Base-by-base conservation (phyloP, 2,888 invertebrate genomes). In the Eulithis prunata region DNA sequence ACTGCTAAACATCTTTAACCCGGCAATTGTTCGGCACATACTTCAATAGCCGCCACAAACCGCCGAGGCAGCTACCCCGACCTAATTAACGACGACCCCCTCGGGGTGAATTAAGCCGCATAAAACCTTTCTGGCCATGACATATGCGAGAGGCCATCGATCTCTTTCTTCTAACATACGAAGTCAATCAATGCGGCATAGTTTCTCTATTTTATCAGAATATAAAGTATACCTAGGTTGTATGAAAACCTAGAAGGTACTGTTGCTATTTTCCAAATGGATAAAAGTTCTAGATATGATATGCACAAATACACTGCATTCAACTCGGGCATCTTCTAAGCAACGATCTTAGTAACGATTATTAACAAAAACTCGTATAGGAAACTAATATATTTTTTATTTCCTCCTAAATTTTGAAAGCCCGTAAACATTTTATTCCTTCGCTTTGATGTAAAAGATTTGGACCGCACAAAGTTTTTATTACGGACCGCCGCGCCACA, bases 91-190 rank as follows among this genome's bases (percentile, higher is more conserved):
- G 87, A 79, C 76, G 75, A 76, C 73, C 84, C 78, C 75, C 82
- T 78, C 66, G 80, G 81, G 86, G 81, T 81, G 84, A 84, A 90
- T 90, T 88, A 88, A 87, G 84, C 85, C 86, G 75, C 82, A 87
- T 89, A 88, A 89, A 91, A 91, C 89, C 89, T 89, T 87, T 86
- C 81, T 84, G 85, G 75, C 81, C 83, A 73, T 83, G 84, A 86
- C 85, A 84, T 82, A 85, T 77, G 78, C 78, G 78, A 76, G 73
- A 71, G 73, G 74, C 75, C 73, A 82, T 82, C 79, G 82, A 82
- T 84, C 82, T 80, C 78, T 80, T 83, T 81, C 81, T 81, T 83
- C 78, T 80, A 47, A 66, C 63, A 78, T 74, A 67, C 13, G 49
- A 49, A 72, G 76, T 78, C 80, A 78, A 77, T 80, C 76, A 75